Conservation (phyloP, 2,113 vertebrate genomes). For the Heterocephalus glaber region DNA sequence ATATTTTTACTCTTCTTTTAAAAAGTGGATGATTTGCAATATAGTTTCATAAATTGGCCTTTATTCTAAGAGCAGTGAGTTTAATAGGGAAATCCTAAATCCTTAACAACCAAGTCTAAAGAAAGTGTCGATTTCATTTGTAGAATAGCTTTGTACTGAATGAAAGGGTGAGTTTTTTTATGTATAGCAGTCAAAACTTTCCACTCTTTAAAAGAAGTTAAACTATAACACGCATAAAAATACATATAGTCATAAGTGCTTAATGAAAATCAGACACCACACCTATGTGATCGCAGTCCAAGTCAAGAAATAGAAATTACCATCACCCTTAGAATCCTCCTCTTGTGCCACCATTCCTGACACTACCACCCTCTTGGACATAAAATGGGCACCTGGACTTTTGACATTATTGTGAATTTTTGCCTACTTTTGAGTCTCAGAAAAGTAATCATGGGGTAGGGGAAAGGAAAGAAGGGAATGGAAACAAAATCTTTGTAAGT, state of each 20-base stretch:
- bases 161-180: neutral
- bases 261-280: neutral
- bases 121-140: neutral
- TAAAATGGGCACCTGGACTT: neutral
- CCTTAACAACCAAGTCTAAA: neutral
- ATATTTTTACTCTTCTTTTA: neutral
- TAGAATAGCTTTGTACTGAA: neutral
- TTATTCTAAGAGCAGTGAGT: neutral
- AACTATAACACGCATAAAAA: neutral
- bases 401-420: neutral
- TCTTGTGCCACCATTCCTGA: neutral
- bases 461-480: too few species aligned
- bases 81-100: neutral
- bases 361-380: neutral
- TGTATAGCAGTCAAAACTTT: neutral
- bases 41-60: neutral
- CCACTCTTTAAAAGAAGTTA: neutral
- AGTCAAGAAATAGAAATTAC: neutral
- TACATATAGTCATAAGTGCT: neutral
- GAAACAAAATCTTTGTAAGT: too few species aligned
- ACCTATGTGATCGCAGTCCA: neutral
- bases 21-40: neutral
- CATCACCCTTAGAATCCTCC: neutral
- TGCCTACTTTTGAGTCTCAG: neutral
- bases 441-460: neutral